A percentile compares a stretch with the other conserved stretches of the same genome.
Conservation (phyloP, 2,888 invertebrate genomes). For the Iselma pallidipennis region DNA sequence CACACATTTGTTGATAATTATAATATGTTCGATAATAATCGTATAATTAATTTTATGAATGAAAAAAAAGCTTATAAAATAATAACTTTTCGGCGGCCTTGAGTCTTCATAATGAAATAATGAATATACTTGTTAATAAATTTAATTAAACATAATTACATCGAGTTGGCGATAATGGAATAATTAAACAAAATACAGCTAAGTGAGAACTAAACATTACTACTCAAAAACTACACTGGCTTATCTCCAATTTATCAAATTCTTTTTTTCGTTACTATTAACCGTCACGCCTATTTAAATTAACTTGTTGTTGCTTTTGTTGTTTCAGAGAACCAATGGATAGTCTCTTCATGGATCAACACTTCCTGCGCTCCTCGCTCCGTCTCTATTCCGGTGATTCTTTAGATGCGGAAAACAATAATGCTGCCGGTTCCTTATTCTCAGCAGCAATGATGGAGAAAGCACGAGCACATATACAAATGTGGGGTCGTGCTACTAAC, state of each 20-base stretch:
- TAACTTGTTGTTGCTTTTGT: slow-evolving; percentile 10
- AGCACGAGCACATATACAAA: slow-evolving; percentile 58
- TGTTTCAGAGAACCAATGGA: slow-evolving; percentile 74
- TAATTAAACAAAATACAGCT: too few species aligned
- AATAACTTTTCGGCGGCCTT: not conserved
- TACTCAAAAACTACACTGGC: not conserved
- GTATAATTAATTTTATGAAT: not conserved
- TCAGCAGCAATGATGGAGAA: slow-evolving; percentile 64
- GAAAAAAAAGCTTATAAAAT: not conserved
- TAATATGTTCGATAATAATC: not conserved
- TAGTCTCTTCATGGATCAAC: slow-evolving; percentile 77
- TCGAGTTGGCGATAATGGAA: not conserved
- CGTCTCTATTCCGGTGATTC: slow-evolving; percentile 64
- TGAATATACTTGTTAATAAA: not conserved
- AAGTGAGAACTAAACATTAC: not conserved
- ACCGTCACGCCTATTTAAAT: not conserved
- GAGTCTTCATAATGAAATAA: not conserved
- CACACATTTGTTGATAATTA: not conserved
- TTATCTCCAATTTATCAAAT: not conserved
- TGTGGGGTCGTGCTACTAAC: slow-evolving; percentile 58
- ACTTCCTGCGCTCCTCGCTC: slow-evolving; percentile 66
- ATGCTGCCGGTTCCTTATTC: slow-evolving; percentile 54
- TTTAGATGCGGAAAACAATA: slow-evolving; percentile 58
- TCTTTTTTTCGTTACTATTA: too few species aligned
- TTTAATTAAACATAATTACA: not conserved